Evolutionary conservation across 2,113 vertebrate species (phyloP).

Genomic region (Aptenodytes forsteri): DNA sequence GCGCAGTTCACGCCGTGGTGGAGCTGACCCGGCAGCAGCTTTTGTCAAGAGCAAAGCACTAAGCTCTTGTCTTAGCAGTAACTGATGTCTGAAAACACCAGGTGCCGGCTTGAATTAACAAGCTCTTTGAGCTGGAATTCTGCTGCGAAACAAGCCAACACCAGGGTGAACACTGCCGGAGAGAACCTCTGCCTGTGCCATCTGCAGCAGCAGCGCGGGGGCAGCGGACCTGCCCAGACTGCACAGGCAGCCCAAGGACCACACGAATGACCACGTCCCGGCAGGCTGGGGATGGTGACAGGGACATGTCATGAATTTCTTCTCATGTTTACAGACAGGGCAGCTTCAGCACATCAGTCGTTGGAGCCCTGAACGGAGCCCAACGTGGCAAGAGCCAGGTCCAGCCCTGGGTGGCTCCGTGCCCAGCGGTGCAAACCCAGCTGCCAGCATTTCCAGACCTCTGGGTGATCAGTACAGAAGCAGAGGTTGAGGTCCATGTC

Average conservation of each 20-base stretch:
- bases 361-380: background rate
- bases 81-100: background rate
- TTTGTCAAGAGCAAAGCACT: background rate
- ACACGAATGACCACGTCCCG: rapidly evolving
- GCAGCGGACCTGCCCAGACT: rapidly evolving
- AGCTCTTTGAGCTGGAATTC: background rate
- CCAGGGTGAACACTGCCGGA: rapidly evolving
- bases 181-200: background rate
- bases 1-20: rapidly evolving
- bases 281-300: background rate
- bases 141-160: background rate
- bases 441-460: rapidly evolving
- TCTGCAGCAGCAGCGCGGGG: background rate
- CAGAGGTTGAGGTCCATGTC: background rate
- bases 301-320: background rate
- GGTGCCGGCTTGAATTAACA: background rate
- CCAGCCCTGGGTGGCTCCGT: background rate
- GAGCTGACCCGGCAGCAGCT: background rate
- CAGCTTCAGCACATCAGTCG: rapidly evolving
- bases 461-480: background rate
- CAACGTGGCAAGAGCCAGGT: rapidly evolving
- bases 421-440: rapidly evolving
- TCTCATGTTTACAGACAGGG: background rate
- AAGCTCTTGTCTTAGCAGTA: background rate
- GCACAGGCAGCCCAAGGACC: background rate